Evolutionary conservation across 2,888 invertebrate genomes (phyloP), one percentile per base, ranked within the genome.

Genomic region (Unio delphinus): DNA sequence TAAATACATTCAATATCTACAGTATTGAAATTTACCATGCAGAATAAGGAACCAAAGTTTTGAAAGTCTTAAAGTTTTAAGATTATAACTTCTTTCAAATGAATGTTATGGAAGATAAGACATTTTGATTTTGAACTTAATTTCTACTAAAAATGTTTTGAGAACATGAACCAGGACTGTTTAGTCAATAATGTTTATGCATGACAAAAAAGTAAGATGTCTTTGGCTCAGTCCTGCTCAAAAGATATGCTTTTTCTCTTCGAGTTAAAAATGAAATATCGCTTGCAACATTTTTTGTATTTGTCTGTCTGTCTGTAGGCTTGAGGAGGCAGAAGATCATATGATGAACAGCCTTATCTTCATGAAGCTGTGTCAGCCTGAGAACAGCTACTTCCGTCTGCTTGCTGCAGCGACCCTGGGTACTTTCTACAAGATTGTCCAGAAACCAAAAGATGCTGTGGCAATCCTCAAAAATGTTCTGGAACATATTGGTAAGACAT

Each of bases 321-420:
- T 82, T 54, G 80, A 78, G 57, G 70, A 76, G 61, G 84, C 86
- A n/a, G 86, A 85, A 67, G 76, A 79, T 30, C 74, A 80, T 73
- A 67, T 86, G 62, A 72, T 74, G 62, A 81, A 78, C 59, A 83
- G 83, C 61, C 82, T 85, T 28, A 80, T 82, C 15, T 77, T 81
- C 68, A 80, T 86, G 79, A 83, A 84, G 72, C 74, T 86, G 56
- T 87, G 86, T 73, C 83, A 83, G 72, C 79, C 83, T 3, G 72
- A 79, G 4, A 78, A 78, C 74, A 85, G 85, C 70, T 78, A 84
- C 73, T 84, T 82, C 76, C 73, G 83, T 8, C 74, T 85, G 28
- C 73, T 86, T 64, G 80, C 84, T 28, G 79, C 83, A 30, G 85
- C 86, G 20, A 85, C 81, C 6, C 79, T 86, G 26, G 87, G 81